Evolutionary conservation across 1,140 invertebrate genomes (phyloP), one percentile per base, ranked within the genome.

Genomic region (Drosophila pruinosa): DNA sequence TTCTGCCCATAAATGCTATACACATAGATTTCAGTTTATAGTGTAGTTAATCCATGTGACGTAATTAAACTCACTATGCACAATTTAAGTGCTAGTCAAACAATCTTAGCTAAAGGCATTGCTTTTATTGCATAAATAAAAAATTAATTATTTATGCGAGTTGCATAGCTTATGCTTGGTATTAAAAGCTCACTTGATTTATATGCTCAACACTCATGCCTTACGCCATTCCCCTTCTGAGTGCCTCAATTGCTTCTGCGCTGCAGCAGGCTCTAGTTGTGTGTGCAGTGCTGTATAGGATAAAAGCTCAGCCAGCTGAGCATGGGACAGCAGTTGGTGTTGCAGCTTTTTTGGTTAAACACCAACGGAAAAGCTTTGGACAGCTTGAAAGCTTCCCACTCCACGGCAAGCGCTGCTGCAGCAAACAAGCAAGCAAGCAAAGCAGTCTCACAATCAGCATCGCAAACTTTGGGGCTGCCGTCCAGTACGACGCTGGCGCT

Each of bases 401-500:
- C 43, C 36, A 39, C 36, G 14, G 12, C 36, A 15, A 47, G 6
- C 21, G 7, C n/a, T 24, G 3, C 43, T 45, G 43, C 43, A 45
- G 43, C 19, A 45, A n/a, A 10, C 28, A 7, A 6, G 2, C 26
- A 3, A 10, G 6, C n/a, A 65, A 67, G n/a, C n/a, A n/a, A n/a
- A n/a, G n/a, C n/a, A n/a, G n/a, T n/a, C n/a, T 68, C 75, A 39
- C 34, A 54, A 50, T 50, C 47, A 75, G 63, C 72, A 31, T 88
- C 78, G 82, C 72, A 88, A 75, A 75, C 71, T 72, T 88, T 64
- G 57, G 41, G 79, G 76, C 74, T 50, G 72, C 36, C 31, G 59
- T 38, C 38, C 75, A 88, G 82, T 88, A 78, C 78, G 83, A 89
- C 83, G 82, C 83, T 88, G 83, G 78, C 82, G 82, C 82, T 88